These are phyloP conservation scores for Microcebus ravelobensis DNA, from an alignment of 2,113 vertebrate genomes.

Conservation along the genomic window DNA sequence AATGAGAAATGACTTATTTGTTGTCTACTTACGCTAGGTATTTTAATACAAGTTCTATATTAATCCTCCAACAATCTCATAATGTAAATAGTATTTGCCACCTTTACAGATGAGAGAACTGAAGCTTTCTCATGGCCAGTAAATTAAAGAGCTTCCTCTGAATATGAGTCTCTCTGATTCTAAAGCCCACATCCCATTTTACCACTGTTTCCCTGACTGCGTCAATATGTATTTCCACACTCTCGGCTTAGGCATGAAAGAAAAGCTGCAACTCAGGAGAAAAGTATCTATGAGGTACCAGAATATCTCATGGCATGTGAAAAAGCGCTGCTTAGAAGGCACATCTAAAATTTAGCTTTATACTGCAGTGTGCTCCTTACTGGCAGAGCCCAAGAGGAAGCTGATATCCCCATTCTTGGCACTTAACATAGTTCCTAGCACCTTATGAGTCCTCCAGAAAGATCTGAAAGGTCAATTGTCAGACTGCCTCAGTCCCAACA, in stretches of 20 bases:
- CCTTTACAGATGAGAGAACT: background rate
- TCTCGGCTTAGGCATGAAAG: background rate
- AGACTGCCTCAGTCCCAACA: background rate
- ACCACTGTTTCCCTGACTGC: background rate
- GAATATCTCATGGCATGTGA: background rate
- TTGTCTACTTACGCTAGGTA: background rate
- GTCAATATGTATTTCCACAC: background rate
- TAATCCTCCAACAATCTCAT: background rate
- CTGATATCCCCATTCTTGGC: no score
- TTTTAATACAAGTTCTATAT: background rate
- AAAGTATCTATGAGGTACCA: background rate
- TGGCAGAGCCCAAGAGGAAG: no score
- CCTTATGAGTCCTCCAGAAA: background rate
- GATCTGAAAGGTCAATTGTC: no score
- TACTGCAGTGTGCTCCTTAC: rapidly evolving
- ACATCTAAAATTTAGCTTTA: no score
- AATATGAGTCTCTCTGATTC: background rate
- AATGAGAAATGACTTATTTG: background rate
- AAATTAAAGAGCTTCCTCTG: background rate
- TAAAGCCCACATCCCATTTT: background rate
- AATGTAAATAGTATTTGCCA: background rate
- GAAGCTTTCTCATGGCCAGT: background rate
- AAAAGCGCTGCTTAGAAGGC: background rate
- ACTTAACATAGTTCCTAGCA: rapidly evolving
- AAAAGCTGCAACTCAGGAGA: background rate